These are phyloP conservation scores for Mastomys coucha DNA, from an alignment of 2,113 vertebrate genomes.

Conservation along the genomic window DNA sequence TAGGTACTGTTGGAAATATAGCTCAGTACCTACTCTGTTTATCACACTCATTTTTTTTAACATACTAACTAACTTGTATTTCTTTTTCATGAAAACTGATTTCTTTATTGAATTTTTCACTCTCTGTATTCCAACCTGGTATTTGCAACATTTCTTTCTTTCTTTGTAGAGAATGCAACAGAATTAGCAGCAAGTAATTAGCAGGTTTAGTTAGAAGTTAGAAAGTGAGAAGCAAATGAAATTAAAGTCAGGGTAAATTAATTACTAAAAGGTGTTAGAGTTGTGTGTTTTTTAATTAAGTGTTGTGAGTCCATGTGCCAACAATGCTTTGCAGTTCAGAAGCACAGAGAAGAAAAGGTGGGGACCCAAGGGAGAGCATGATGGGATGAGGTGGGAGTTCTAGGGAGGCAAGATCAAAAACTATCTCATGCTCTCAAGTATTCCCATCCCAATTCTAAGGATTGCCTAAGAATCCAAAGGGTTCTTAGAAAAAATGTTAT, in stretches of 20 bases:
- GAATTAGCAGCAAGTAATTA: constrained; percentile 74
- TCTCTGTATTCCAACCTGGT: neutral
- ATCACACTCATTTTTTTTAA: neutral
- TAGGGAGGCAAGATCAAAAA: rapidly evolving
- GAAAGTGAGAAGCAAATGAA: constrained; percentile 72
- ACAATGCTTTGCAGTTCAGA: constrained; percentile 34
- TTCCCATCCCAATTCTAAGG: too few relatives aligned
- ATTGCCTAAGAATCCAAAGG: too few relatives aligned
- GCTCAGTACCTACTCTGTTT: neutral
- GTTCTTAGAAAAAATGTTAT: rapidly evolving
- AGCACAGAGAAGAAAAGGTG: neutral
- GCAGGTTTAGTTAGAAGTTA: constrained; percentile 73
- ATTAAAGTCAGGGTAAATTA: constrained; percentile 73
- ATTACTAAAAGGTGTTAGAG: constrained; percentile 72
- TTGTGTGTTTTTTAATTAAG: constrained; percentile 69
- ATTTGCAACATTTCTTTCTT: neutral
- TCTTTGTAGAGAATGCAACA: constrained; percentile 7
- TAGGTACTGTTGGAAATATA: neutral
- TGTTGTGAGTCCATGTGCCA: constrained; percentile 51
- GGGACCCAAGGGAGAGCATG: neutral
- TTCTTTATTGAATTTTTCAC: constrained; percentile 15
- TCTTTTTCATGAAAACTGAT: neutral
- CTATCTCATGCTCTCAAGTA: too few relatives aligned
- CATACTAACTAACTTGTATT: neutral
- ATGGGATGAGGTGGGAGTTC: neutral